These are phyloP conservation scores for Ammodytes dubius DNA, from an alignment of 2,113 vertebrate genomes.

Conservation along the genomic window DNA sequence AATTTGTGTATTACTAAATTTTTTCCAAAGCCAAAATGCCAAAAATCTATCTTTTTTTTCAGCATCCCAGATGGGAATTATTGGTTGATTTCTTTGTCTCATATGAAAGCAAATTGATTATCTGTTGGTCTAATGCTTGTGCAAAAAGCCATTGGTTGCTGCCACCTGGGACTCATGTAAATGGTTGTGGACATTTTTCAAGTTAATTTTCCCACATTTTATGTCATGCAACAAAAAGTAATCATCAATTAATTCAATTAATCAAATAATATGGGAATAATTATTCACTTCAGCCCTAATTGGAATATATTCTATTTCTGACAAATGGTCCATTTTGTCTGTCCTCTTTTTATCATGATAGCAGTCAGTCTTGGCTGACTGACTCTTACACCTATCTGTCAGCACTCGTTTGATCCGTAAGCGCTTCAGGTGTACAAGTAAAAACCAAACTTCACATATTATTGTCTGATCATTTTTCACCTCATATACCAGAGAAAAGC, in stretches of 20 bases:
- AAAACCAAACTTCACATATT: conserved; percentile 56
- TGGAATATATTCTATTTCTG: not conserved
- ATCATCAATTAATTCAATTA: not conserved
- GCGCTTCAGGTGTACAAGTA: conserved; percentile 88
- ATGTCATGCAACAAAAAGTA: not conserved
- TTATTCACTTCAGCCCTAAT: not conserved
- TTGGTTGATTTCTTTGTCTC: not conserved
- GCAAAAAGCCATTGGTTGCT: not conserved
- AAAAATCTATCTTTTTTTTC: not conserved
- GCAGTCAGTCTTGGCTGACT: conserved; percentile 79
- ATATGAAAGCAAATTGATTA: not conserved
- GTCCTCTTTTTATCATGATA: conserved; percentile 3
- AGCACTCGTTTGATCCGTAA: conserved; percentile 80
- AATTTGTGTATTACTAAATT: not conserved
- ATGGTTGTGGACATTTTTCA: not conserved
- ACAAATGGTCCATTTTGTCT: not conserved
- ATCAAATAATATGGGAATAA: not conserved
- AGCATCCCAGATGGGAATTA: not conserved
- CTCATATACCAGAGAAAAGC: conserved; percentile 44
- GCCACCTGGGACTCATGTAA: not conserved
- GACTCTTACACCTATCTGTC: conserved; percentile 28
- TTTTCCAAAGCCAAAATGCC: not conserved
- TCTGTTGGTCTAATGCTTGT: not conserved
- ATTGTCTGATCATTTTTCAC: conserved; percentile 46
- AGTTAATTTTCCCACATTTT: not conserved